Evolutionary conservation across 1,140 invertebrate genomes (phyloP).

Genomic region (Trichomalopsis sarcophagae): DNA sequence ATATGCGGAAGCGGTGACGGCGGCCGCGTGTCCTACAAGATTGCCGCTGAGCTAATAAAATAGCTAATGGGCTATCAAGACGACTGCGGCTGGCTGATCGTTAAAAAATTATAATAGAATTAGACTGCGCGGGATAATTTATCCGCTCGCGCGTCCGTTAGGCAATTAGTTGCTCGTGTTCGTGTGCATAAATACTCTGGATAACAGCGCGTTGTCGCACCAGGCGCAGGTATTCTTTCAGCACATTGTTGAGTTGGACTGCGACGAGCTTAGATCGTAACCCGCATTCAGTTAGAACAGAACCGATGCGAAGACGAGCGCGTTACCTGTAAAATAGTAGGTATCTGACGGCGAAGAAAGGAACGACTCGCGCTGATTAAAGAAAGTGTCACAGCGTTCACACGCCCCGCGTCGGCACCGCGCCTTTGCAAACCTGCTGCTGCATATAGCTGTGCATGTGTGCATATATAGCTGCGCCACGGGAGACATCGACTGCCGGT

Average conservation of each 20-base stretch:
- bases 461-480: neutral
- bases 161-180: slow-evolving; percentile 23
- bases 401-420: slow-evolving; percentile 69
- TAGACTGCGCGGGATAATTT: slow-evolving; percentile 9
- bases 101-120: slow-evolving; percentile 35
- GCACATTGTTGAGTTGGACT: neutral
- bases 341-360: slow-evolving; percentile 22
- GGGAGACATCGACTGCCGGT: slow-evolving; percentile 7
- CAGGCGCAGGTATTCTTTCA: neutral
- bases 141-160: neutral
- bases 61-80: slow-evolving; percentile 10
- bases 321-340: neutral
- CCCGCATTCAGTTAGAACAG: neutral
- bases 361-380: slow-evolving; percentile 66
- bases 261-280: neutral
- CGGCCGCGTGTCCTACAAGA: neutral
- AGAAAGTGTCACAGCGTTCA: slow-evolving; percentile 75
- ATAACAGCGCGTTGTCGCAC: neutral
- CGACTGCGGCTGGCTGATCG: neutral
- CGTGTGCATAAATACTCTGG: neutral
- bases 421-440: slow-evolving; percentile 59
- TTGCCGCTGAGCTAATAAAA: slow-evolving; percentile 23
- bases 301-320: neutral
- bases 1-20: slow-evolving; percentile 13
- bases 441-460: slow-evolving; percentile 56